These are phyloP conservation scores for Enteromius radiatus DNA, from an alignment of 2,797 vertebrate species.

Conservation along the genomic window DNA sequence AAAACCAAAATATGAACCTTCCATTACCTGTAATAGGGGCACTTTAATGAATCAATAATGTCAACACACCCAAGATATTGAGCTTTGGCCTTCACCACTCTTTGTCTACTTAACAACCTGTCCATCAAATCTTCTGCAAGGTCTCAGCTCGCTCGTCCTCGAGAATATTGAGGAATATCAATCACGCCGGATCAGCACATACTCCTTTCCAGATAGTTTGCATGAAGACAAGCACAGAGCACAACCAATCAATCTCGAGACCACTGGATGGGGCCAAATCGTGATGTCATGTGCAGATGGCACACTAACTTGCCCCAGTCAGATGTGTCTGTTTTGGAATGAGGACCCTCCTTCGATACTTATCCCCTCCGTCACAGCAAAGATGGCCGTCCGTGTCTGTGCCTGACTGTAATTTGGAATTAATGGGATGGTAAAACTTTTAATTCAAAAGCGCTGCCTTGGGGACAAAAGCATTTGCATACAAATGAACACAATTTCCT, in stretches of 20 bases:
- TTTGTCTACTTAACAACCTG: slow-evolving; percentile 64
- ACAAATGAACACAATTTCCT: slow-evolving; percentile 87
- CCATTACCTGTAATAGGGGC: too few relatives aligned
- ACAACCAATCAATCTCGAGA: slow-evolving; percentile 77
- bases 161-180: slow-evolving; percentile 72
- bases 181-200: slow-evolving; percentile 74
- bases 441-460: slow-evolving; percentile 84
- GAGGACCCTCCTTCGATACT: slow-evolving; percentile 59
- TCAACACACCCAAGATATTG: slow-evolving; percentile 58
- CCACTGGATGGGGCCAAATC: slow-evolving; percentile 73
- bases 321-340: slow-evolving; percentile 72
- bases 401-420: slow-evolving; percentile 83
- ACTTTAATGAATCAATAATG: slow-evolving; percentile 73
- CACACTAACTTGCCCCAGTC: slow-evolving; percentile 73
- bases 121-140: slow-evolving; percentile 75
- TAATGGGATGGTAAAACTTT: slow-evolving; percentile 85
- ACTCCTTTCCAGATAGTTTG: slow-evolving; percentile 72
- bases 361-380: slow-evolving; percentile 58
- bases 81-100: slow-evolving; percentile 67
- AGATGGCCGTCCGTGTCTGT: slow-evolving; percentile 73
- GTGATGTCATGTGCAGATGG: slow-evolving; percentile 75
- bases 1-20: too few relatives aligned
- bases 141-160: slow-evolving; percentile 72
- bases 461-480: slow-evolving; percentile 86
- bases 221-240: slow-evolving; percentile 68